Evolutionary conservation across 1,140 invertebrate genomes (phyloP).

Genomic region (Phymastichus coffea): DNA sequence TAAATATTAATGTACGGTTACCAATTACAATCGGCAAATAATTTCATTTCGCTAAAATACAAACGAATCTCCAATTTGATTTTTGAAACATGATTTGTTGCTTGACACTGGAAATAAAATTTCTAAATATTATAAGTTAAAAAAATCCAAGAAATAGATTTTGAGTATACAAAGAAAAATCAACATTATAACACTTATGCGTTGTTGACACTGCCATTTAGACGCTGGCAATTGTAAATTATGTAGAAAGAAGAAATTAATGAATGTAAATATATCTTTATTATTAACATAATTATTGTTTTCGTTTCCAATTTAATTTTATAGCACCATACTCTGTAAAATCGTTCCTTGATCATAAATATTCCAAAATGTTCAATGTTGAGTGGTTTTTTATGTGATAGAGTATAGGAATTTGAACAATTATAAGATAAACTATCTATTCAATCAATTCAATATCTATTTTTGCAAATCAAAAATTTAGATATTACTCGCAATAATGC

Average conservation of each 20-base stretch:
- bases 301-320: constrained; percentile 33
- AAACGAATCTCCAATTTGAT: too few relatives aligned
- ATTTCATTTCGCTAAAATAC: too few relatives aligned
- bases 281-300: constrained; percentile 50
- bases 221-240: constrained; percentile 53
- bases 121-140: constrained; percentile 7
- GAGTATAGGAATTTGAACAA: too few relatives aligned
- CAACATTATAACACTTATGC: constrained; percentile 33
- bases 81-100: too few relatives aligned
- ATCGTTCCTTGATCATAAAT: constrained; percentile 17
- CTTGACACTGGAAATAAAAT: constrained; percentile 10
- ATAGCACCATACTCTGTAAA: constrained; percentile 9
- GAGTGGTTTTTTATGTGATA: too few relatives aligned
- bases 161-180: constrained; percentile 18
- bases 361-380: too few relatives aligned
- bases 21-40: constrained; percentile 54
- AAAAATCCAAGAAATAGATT: constrained; percentile 5
- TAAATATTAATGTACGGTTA: constrained; percentile 56
- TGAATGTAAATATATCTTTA: constrained; percentile 56
- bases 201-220: constrained; percentile 52
- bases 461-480: constrained; percentile 7
- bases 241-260: constrained; percentile 51
- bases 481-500: constrained; percentile 16
- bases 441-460: too few relatives aligned
- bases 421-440: too few relatives aligned